Evolutionary conservation across 2,888 invertebrate genomes (phyloP), one percentile per base, ranked within the genome.

Genomic region (Eupeodes latifasciatus): DNA sequence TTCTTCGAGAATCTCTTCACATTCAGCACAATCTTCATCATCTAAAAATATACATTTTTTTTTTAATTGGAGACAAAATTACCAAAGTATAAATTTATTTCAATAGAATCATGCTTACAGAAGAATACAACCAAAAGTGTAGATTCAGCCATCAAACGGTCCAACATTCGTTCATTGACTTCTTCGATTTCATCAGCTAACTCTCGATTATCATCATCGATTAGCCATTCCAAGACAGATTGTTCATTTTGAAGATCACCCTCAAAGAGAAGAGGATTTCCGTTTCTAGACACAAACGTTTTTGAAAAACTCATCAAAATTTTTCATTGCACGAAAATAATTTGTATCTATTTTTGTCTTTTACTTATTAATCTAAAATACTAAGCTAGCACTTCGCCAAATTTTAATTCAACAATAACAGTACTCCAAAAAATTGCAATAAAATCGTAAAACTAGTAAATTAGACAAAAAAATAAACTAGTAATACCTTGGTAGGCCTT

Each of bases 151-250:
- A 98, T 95, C 74, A 98, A 94, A 91, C 98, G 95, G 90, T 96
- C 96, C 90, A 98, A 94, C 98, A 98, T 98, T 91, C 97, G 95
- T 40, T 96, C 96, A 91, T 98, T 98, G 10, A 98, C 98, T 49
- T 97, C 97, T 94, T 98, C 98, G 90, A 98, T 98, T 94, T 98
- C 98, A 94, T 98, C 98, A 27, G 98, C 98, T 90, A 98, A 93
- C 94, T 98, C 98, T 14, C 98, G 95, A 92, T 98, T 98, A 90
- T 98, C 98, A 92, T 98, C 98, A 92, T 98, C 98, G 90, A 97
- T 96, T 4, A 98, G 94, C 98, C 98, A 98, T 93, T 98, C 98
- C 75, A 98, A 94, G 40, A 98, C 98, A 0, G 97, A 97, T 91
- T 98, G 97, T 94, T 98, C 98, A 92, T 98, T 98, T 94, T 98